These are phyloP conservation scores for Carcharodon carcharias DNA, from an alignment of 2,797 vertebrate species.

Conservation along the genomic window DNA sequence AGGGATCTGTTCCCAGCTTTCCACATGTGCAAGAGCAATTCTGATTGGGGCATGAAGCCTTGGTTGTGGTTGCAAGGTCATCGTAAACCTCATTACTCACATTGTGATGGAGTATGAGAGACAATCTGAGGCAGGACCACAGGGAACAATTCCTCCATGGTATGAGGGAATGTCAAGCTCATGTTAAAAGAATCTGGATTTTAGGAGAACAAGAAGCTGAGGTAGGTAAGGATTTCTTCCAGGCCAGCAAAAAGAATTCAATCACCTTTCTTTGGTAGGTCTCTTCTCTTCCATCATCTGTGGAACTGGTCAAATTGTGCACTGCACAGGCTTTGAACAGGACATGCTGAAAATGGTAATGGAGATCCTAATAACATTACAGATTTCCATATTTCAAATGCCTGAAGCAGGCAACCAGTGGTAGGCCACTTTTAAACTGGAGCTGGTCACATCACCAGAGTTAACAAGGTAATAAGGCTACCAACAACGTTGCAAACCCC, in stretches of 20 bases:
- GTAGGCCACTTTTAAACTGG: too few species aligned
- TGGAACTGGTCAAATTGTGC: background rate
- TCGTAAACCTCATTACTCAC: background rate
- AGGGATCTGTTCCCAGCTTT: background rate
- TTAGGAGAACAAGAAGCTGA: background rate
- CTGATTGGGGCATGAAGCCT: background rate
- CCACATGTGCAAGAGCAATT: background rate
- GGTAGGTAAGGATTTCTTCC: background rate
- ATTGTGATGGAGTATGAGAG: too few species aligned
- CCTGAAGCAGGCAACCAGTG: background rate
- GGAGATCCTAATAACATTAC: background rate
- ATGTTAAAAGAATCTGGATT: background rate
- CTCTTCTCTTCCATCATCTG: too few species aligned
- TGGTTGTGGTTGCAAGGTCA: background rate
- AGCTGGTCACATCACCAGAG: too few species aligned
- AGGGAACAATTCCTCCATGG: background rate
- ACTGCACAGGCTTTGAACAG: background rate
- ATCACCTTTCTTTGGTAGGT: background rate
- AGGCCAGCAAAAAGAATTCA: background rate
- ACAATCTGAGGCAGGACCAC: background rate
- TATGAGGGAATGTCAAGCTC: background rate
- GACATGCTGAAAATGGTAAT: background rate
- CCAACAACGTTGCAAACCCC: background rate
- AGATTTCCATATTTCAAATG: background rate
- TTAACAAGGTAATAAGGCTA: background rate